Evolutionary conservation across 1,140 invertebrate species (phyloP).

Genomic region (Drosophila sturtevanti): DNA sequence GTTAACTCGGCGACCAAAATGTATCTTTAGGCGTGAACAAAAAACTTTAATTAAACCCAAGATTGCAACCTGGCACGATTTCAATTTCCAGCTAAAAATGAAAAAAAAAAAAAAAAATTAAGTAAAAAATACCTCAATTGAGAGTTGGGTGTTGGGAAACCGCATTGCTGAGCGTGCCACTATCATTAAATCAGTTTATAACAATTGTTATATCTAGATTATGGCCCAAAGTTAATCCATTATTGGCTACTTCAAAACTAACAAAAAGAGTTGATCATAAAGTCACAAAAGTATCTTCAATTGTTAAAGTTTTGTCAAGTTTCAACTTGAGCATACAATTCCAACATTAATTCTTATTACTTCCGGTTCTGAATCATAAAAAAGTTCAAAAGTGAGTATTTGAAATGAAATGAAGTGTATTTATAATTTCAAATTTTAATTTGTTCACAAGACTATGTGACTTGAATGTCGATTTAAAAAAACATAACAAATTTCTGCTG

Average conservation of each 20-base stretch:
- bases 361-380: background rate
- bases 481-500: too few species aligned
- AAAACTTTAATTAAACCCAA: constrained; percentile 71
- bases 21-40: constrained; percentile 23
- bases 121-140: background rate
- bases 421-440: too few species aligned
- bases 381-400: background rate
- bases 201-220: constrained; percentile 26
- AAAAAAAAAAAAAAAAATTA: constrained; percentile 1
- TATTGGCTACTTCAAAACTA: background rate
- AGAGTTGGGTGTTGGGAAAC: constrained; percentile 13
- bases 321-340: background rate
- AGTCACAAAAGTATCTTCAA: background rate
- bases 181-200: constrained; percentile 51
- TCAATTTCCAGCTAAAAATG: constrained; percentile 54
- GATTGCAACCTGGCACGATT: constrained; percentile 64
- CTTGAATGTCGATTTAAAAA: background rate
- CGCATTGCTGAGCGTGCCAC: constrained; percentile 36
- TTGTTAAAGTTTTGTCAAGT: background rate
- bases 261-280: background rate
- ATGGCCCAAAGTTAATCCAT: constrained; percentile 26
- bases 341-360: background rate
- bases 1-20: constrained; percentile 26
- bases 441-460: background rate
- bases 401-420: background rate